Evolutionary conservation across 2,888 invertebrate species (phyloP).

Genomic region (Allacma fusca): DNA sequence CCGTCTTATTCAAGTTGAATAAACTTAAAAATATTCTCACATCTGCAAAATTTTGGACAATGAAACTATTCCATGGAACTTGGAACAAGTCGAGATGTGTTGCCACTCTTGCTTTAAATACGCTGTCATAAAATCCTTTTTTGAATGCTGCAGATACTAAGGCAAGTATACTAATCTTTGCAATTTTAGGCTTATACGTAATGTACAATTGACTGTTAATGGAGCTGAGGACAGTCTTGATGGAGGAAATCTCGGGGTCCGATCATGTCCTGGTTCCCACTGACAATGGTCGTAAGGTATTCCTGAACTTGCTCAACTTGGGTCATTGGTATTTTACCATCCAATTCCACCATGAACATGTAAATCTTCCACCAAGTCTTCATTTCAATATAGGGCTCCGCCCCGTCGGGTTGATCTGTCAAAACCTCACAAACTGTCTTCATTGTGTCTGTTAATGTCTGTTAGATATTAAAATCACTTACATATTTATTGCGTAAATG

Average conservation of each 20-base stretch:
- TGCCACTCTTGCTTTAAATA: too few relatives aligned
- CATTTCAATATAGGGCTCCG: slow-evolving; percentile 56
- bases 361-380: slow-evolving; percentile 57
- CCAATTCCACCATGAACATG: slow-evolving; percentile 48
- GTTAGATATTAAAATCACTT: slow-evolving; percentile 18
- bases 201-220: slow-evolving; percentile 48
- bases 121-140: too few relatives aligned
- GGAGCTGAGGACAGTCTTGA: slow-evolving; percentile 56
- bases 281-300: slow-evolving; percentile 48
- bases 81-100: too few relatives aligned
- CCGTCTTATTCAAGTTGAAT: too few relatives aligned
- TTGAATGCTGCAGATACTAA: too few relatives aligned
- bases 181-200: too few relatives aligned
- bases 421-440: slow-evolving; percentile 58
- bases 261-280: slow-evolving; percentile 49
- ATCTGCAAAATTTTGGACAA: too few relatives aligned
- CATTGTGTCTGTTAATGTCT: slow-evolving; percentile 60
- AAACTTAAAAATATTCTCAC: too few relatives aligned
- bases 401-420: slow-evolving; percentile 58
- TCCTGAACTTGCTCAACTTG: slow-evolving; percentile 51
- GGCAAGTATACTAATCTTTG: too few relatives aligned
- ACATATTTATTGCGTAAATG: too few relatives aligned
- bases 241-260: slow-evolving; percentile 55
- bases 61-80: too few relatives aligned
- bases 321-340: slow-evolving; percentile 32